Conservation (phyloP, 2,113 vertebrate species). For the Colius striatus region DNA sequence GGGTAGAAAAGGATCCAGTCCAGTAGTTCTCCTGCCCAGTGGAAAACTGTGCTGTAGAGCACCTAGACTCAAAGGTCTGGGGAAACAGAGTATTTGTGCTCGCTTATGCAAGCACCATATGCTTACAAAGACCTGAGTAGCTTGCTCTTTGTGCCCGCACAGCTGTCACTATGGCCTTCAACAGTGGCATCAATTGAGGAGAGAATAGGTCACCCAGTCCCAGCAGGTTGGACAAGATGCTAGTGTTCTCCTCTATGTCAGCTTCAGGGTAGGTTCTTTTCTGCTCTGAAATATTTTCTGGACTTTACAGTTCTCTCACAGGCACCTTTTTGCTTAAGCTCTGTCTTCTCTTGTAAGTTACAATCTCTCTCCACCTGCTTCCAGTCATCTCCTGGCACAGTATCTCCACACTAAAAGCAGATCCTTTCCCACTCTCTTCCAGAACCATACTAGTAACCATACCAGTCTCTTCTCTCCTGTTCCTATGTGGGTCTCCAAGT, state of each 20-base stretch:
- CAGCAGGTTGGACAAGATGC: neutral
- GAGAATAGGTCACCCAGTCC: neutral
- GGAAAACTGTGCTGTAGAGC: neutral
- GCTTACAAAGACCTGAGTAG: neutral
- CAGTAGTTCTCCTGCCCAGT: neutral
- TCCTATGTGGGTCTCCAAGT: neutral
- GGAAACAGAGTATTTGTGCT: neutral
- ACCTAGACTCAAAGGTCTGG: neutral
- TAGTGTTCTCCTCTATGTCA: neutral
- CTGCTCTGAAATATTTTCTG: neutral
- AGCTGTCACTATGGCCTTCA: neutral
- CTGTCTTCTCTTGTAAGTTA: neutral
- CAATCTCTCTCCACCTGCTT: neutral
- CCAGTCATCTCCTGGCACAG: neutral
- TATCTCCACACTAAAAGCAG: neutral
- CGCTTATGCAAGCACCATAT: accelerated
- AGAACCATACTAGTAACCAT: neutral
- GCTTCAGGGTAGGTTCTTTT: neutral
- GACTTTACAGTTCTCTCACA: neutral
- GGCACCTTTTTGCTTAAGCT: neutral
- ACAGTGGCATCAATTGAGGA: neutral
- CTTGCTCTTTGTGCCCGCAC: neutral
- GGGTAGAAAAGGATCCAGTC: neutral
- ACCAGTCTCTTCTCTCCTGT: neutral
- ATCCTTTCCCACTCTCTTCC: neutral